phyloP scores from a whole-genome alignment of 2,113 vertebrate species.

The Salvator merianae region DNA sequence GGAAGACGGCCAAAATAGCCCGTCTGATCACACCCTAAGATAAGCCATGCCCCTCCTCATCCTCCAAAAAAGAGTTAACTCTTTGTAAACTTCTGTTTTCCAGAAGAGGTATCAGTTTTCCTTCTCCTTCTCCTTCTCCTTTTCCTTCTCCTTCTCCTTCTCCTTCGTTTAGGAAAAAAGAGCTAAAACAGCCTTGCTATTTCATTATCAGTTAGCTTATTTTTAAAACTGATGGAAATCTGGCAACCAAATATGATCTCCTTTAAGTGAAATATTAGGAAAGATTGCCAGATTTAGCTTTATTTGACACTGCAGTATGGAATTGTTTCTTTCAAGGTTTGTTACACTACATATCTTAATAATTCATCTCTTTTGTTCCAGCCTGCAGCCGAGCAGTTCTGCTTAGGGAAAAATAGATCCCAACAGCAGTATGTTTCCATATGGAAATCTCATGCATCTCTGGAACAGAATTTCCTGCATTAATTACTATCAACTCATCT shows the following conservation, averaged over 20 bases:
- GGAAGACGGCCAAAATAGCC: too few species aligned
- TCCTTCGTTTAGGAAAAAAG: too few species aligned
- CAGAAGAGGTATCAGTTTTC: not conserved
- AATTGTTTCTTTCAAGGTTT: slow-evolving; percentile 16
- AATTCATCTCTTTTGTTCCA: slow-evolving; percentile 38
- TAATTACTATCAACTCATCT: not conserved
- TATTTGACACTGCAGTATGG: not conserved
- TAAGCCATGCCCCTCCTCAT: not conserved
- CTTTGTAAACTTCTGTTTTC: not conserved
- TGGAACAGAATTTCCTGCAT: not conserved
- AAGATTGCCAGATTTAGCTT: not conserved
- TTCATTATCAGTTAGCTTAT: not conserved
- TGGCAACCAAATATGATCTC: slow-evolving; percentile 6
- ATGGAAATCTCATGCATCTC: not conserved
- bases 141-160: too few species aligned
- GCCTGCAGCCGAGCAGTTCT: not conserved
- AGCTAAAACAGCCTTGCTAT: not conserved
- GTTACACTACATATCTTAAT: slow-evolving; percentile 12
- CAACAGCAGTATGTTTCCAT: fast-evolving
- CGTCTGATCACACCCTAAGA: too few species aligned
- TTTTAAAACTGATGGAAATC: not conserved
- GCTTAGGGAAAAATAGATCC: slow-evolving; percentile 5
- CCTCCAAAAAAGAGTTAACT: not conserved
- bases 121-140: too few species aligned
- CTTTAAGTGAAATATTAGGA: slow-evolving; percentile 9